phyloP scores from a whole-genome alignment of 2,888 invertebrate genomes.

The Trimorus sp. region DNA sequence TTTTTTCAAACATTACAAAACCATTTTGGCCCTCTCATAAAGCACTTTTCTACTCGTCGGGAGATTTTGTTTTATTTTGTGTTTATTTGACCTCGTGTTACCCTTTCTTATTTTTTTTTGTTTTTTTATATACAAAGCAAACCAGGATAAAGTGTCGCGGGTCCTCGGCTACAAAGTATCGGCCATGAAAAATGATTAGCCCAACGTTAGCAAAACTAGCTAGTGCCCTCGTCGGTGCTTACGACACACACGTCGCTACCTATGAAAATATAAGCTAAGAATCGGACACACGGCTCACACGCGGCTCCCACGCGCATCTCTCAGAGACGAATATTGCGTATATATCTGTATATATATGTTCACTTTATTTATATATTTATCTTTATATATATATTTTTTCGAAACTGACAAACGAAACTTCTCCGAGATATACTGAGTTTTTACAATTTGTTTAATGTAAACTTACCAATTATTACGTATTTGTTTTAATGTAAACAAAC shows the following conservation, averaged over 20 bases:
- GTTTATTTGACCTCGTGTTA: too few species aligned
- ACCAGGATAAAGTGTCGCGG: conserved; percentile 13
- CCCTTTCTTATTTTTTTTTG: not conserved
- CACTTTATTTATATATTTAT: conserved; percentile 52
- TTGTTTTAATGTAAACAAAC: too few species aligned
- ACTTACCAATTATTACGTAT: too few species aligned
- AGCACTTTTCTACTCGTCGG: too few species aligned
- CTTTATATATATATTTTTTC: conserved; percentile 19
- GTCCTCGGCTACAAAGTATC: conserved; percentile 21
- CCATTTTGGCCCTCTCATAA: too few species aligned
- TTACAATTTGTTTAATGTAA: too few species aligned
- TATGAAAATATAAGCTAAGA: conserved; percentile 55
- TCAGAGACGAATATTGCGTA: conserved; percentile 55
- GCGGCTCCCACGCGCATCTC: conserved; percentile 52
- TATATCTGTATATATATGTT: conserved; percentile 55
- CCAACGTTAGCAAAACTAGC: conserved; percentile 47
- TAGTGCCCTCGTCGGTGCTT: conserved; percentile 42
- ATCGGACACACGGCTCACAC: conserved; percentile 48
- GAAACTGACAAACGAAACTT: too few species aligned
- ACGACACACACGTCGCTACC: conserved; percentile 36
- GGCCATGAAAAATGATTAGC: conserved; percentile 32
- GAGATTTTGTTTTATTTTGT: too few species aligned
- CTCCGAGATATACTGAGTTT: too few species aligned
- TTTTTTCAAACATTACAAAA: too few species aligned
- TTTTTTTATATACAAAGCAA: conserved; percentile 33